A percentile compares a stretch with the other conserved stretches of the same genome.
Conservation (phyloP, 2,888 invertebrate species). For the Hypomecis atomaria region DNA sequence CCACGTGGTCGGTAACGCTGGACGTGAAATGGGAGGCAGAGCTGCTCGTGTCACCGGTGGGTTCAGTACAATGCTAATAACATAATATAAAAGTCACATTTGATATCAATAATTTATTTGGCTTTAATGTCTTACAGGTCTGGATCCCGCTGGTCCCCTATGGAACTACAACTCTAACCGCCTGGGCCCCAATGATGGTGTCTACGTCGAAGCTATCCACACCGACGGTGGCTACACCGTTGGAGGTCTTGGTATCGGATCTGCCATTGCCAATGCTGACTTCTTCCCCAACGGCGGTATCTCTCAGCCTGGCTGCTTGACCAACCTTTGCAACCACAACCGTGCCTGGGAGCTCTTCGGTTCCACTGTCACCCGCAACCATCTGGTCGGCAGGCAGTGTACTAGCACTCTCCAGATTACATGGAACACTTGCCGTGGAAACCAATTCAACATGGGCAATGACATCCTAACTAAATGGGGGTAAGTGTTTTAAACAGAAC, state of each 20-base stretch:
- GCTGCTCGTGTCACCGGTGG: slow-evolving; percentile 60
- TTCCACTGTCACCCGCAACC: slow-evolving; percentile 60
- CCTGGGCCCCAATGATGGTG: slow-evolving; percentile 60
- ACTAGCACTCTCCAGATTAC: slow-evolving; percentile 54
- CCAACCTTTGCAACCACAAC: slow-evolving; percentile 66
- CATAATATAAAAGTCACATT: too few species aligned
- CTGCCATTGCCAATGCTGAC: slow-evolving; percentile 79
- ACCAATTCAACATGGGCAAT: slow-evolving; percentile 59
- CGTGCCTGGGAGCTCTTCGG: slow-evolving; percentile 68
- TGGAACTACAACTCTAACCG: slow-evolving; percentile 58
- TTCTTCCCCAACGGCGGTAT: slow-evolving; percentile 86
- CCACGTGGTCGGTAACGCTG: slow-evolving; percentile 62
- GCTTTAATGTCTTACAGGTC: slow-evolving; percentile 46
- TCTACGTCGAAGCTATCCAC: slow-evolving; percentile 69
- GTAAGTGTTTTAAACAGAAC: slow-evolving; percentile 44
- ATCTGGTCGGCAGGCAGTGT: slow-evolving; percentile 61
- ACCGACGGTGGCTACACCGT: slow-evolving; percentile 77
- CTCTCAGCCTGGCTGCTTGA: slow-evolving; percentile 66
- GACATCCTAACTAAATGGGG: slow-evolving; percentile 54
- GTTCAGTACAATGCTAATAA: neutral
- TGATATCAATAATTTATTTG: too few species aligned
- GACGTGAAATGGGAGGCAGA: slow-evolving; percentile 53
- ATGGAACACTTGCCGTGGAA: slow-evolving; percentile 59
- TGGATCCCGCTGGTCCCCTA: slow-evolving; percentile 71
- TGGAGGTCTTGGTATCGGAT: slow-evolving; percentile 74